phyloP scores from a whole-genome alignment of 2,797 vertebrate genomes.

The Amazonetta brasiliensis region DNA sequence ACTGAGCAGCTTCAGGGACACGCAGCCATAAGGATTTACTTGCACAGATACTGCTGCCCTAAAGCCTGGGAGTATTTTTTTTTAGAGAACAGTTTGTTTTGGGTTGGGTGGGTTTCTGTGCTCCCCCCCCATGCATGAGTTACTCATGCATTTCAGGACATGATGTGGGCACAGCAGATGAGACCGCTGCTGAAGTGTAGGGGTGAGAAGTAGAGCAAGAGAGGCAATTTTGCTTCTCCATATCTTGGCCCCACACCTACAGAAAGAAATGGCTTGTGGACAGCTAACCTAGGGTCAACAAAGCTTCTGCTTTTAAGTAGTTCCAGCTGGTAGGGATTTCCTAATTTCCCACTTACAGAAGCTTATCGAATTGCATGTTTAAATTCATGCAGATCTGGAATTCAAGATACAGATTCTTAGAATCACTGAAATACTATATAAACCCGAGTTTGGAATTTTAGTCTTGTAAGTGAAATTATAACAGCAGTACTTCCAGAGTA shows the following conservation, averaged over 20 bases:
- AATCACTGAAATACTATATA: background rate
- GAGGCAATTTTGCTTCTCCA: background rate
- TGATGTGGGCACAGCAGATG: accelerated
- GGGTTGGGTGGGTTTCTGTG: background rate
- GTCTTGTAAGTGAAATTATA: background rate
- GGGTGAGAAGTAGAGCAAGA: background rate
- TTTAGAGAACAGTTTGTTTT: background rate
- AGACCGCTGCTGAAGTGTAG: background rate
- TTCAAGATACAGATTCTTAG: background rate
- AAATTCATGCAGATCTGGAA: slow-evolving; percentile 12
- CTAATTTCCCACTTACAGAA: background rate
- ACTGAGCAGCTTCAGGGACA: background rate
- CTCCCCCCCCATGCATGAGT: background rate
- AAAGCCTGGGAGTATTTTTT: background rate
- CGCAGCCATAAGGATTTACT: background rate
- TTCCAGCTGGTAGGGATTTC: slow-evolving; percentile 39
- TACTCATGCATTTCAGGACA: background rate
- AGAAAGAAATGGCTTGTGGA: slow-evolving; percentile 36
- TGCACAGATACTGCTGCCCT: background rate
- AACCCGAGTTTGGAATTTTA: no score
- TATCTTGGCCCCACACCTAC: slow-evolving; percentile 11
- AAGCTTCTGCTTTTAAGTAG: slow-evolving; percentile 29
- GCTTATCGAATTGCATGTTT: background rate
- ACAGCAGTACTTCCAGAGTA: background rate
- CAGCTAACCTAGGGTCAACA: slow-evolving; percentile 35